A percentile compares a stretch with the other conserved stretches of the same genome.
These are phyloP conservation scores for Cydia fagiglandana DNA, from an alignment of 1,140 invertebrate species.

Conservation along the genomic window DNA sequence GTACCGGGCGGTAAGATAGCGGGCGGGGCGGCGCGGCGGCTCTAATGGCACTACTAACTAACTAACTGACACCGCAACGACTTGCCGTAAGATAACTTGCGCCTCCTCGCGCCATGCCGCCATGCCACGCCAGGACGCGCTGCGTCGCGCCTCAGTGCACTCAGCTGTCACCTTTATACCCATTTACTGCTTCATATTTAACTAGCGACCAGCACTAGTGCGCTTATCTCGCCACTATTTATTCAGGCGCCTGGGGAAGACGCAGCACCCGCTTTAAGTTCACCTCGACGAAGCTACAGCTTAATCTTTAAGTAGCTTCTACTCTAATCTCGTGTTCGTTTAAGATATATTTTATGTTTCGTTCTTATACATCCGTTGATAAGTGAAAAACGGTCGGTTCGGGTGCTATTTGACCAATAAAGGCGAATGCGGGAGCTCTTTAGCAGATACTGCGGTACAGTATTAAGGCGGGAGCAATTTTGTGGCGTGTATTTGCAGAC, in stretches of 20 bases:
- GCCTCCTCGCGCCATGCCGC: slow-evolving; percentile 34
- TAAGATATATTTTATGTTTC: slow-evolving; percentile 14
- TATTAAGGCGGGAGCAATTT: slow-evolving; percentile 14
- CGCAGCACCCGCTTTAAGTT: slow-evolving; percentile 24
- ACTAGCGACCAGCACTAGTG: slow-evolving; percentile 34
- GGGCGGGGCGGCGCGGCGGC: slow-evolving; percentile 47
- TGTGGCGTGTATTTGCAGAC: slow-evolving; percentile 16
- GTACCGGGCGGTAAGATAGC: slow-evolving; percentile 50
- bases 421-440: background rate
- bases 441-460: background rate
- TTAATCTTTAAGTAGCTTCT: slow-evolving; percentile 31
- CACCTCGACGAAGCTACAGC: slow-evolving; percentile 10
- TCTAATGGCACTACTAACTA: slow-evolving; percentile 64
- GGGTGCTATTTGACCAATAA: background rate
- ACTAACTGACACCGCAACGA: slow-evolving; percentile 66
- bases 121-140: slow-evolving; percentile 33
- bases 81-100: slow-evolving; percentile 47
- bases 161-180: slow-evolving; percentile 52
- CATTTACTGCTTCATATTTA: slow-evolving; percentile 46
- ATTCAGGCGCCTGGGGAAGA: slow-evolving; percentile 30
- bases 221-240: slow-evolving; percentile 31
- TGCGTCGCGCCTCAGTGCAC: slow-evolving; percentile 29
- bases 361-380: slow-evolving; percentile 9
- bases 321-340: slow-evolving; percentile 18
- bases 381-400: background rate